These are phyloP conservation scores for Drosophila affinis DNA, from an alignment of 2,888 invertebrate genomes.

Conservation along the genomic window DNA sequence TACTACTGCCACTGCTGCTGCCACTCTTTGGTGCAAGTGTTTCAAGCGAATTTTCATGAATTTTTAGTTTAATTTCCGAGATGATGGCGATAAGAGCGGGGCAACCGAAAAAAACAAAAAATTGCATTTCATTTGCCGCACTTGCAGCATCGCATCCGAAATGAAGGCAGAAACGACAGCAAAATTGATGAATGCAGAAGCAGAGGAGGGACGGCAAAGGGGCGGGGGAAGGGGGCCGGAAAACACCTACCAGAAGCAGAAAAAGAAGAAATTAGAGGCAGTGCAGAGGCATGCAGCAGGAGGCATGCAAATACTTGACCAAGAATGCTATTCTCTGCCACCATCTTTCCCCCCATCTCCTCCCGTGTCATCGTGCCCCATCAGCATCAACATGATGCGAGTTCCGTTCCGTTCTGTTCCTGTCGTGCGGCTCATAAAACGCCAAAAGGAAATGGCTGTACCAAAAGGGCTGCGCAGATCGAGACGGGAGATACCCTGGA, in stretches of 20 bases:
- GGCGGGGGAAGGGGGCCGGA: no score
- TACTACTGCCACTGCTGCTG: background rate
- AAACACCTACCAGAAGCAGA: slow-evolving; percentile 11
- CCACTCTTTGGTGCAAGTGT: background rate
- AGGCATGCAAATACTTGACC: slow-evolving; percentile 59
- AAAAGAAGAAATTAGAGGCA: slow-evolving; percentile 17
- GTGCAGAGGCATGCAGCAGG: background rate
- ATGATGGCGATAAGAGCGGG: slow-evolving; percentile 64
- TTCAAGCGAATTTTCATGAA: slow-evolving; percentile 61
- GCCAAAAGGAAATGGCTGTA: background rate
- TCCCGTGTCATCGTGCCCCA: slow-evolving; percentile 52
- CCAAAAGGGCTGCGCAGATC: background rate
- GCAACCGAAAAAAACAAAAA: slow-evolving; percentile 39
- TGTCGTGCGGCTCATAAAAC: slow-evolving; percentile 64
- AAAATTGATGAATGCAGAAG: slow-evolving; percentile 43
- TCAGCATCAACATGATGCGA: slow-evolving; percentile 71
- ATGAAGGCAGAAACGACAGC: slow-evolving; percentile 18
- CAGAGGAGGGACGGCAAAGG: no score
- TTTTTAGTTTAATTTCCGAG: slow-evolving; percentile 70
- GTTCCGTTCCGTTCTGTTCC: slow-evolving; percentile 35
- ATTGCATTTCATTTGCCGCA: slow-evolving; percentile 68
- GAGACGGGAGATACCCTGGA: background rate
- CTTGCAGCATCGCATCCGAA: slow-evolving; percentile 24
- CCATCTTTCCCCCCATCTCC: background rate
- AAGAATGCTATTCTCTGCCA: slow-evolving; percentile 26